Percentiles rank a stretch among this genome's conserved stretches.
Conservation (phyloP, 2,888 invertebrate genomes). For the Alloscopus bannaensis region DNA sequence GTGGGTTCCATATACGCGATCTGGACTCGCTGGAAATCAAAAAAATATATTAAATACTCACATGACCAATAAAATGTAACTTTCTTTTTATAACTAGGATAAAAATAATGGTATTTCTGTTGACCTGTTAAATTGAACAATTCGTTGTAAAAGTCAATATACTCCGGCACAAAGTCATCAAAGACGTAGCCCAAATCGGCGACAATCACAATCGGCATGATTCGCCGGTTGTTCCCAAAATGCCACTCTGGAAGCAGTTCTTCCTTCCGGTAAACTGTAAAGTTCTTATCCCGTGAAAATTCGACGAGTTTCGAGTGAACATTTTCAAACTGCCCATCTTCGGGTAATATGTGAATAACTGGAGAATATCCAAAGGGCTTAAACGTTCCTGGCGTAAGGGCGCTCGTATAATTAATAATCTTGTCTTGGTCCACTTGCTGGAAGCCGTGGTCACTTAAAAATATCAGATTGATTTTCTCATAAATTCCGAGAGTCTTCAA, state of each 20-base stretch:
- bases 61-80: conserved; percentile 77
- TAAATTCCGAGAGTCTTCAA: conserved; percentile 77
- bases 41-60: too few relatives aligned
- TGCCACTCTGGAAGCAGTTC: conserved; percentile 80
- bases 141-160: conserved; percentile 76
- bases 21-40: too few relatives aligned
- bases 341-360: conserved; percentile 80
- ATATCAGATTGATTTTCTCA: conserved; percentile 80
- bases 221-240: conserved; percentile 79
- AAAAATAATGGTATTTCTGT: too few relatives aligned
- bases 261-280: conserved; percentile 79
- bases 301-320: conserved; percentile 77
- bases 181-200: conserved; percentile 81
- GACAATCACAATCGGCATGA: conserved; percentile 80
- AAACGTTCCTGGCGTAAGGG: conserved; percentile 77
- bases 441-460: conserved; percentile 86
- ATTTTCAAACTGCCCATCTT: conserved; percentile 75
- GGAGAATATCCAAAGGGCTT: conserved; percentile 79
- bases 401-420: conserved; percentile 79
- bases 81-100: conserved; percentile 72
- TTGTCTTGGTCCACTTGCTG: conserved; percentile 77
- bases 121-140: conserved; percentile 77
- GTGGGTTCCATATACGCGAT: conserved; percentile 79
- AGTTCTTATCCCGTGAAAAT: conserved; percentile 76
- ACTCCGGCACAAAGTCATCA: conserved; percentile 77